Evolutionary conservation across 2,113 vertebrate genomes (phyloP), one percentile per base, ranked within the genome.

Genomic region (Tenebrosternarchus preto): DNA sequence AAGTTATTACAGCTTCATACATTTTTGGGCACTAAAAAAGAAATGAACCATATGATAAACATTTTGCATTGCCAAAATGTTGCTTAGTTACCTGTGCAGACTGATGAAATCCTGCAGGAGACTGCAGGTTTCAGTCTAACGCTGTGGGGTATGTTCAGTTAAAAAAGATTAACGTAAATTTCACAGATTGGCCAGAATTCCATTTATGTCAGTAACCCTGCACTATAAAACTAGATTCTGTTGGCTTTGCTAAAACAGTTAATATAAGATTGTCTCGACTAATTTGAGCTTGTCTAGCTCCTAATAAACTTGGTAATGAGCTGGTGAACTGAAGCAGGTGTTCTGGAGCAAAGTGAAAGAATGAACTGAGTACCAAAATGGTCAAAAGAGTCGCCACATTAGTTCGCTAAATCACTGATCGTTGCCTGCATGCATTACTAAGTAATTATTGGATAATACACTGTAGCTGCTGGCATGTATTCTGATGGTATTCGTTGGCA

Each of bases 151-250:
- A 19, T 67, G 69, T 70, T 57, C 66, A 43, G 64, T 78, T 78
- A 43, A 78, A 78, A 64, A 43, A 63, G 64, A n/a, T 69, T 78
- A 59, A 43, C 69, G 53, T 57, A 77, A 77, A 57, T 69, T 69
- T 66, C 76, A 69, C 27, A 78, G 33, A 78, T 70, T 31, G 50
- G 53, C 27, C 61, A 27, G 39, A 78, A 69, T 78, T 78, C 53
- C 57, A 69, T 78, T 70, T 78, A 78, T 66, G 70, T 78, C 63
- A 77, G 76, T 15, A 5, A 63, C 22, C 8, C 64, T 20, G 4
- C 53, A 29, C 22, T 25, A 31, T 39, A 57, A 24, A 8, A 31
- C n/a, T 11, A 55, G 6, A 55, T 57, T 68, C 56, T 67, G 22
- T 70, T 68, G 31, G 1, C 19, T 39, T 56, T 25, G 24, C 55